A percentile compares a stretch with the other conserved stretches of the same genome.
Conservation (phyloP, 1,140 invertebrate genomes). For the Lethrus apterus region DNA sequence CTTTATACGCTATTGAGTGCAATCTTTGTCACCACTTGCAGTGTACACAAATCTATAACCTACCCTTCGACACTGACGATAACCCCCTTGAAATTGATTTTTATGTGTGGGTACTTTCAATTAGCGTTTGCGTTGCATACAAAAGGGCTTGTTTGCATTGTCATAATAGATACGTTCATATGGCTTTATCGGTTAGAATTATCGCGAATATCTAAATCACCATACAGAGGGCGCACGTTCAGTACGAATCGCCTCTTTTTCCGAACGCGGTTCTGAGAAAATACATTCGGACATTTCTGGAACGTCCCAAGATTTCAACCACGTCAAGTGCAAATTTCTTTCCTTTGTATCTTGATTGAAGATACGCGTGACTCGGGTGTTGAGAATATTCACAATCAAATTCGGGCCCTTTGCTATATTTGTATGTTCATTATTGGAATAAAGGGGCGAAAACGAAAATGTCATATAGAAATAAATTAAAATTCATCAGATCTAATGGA, state of each 20-base stretch:
- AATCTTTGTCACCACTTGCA: neutral
- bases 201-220: too few species aligned
- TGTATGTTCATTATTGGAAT: too few species aligned
- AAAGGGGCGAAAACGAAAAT: too few species aligned
- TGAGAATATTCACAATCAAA: neutral
- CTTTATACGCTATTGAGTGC: too few species aligned
- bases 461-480: too few species aligned
- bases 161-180: slow-evolving; percentile 31
- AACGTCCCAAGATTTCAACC: slow-evolving; percentile 6
- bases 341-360: slow-evolving; percentile 20
- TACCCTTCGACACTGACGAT: slow-evolving; percentile 22
- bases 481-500: neutral
- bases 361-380: slow-evolving; percentile 12
- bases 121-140: slow-evolving; percentile 18
- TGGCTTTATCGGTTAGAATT: slow-evolving; percentile 27
- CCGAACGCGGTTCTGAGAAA: too few species aligned
- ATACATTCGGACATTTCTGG: too few species aligned
- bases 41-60: slow-evolving; percentile 6
- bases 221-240: too few species aligned
- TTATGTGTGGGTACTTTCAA: slow-evolving; percentile 35
- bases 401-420: slow-evolving; percentile 4
- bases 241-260: too few species aligned
- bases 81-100: slow-evolving; percentile 30
- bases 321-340: slow-evolving; percentile 19
- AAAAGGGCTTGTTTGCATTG: slow-evolving; percentile 24